Evolutionary conservation across 2,888 invertebrate species (phyloP).

Genomic region (Holacanthella duospinosa): DNA sequence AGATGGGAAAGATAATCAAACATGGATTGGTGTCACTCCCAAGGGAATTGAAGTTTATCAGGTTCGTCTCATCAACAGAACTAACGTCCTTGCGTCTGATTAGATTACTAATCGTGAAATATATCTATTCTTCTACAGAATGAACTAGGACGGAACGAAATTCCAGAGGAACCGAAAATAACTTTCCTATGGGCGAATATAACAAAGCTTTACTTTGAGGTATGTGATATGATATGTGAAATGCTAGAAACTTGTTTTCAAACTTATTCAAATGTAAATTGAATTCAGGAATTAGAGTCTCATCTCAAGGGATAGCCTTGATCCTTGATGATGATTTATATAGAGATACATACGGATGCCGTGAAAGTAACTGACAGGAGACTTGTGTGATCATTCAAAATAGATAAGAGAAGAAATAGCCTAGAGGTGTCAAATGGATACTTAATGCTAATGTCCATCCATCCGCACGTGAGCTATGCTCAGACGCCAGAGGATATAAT

Average conservation of each 20-base stretch:
- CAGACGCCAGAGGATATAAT: background rate
- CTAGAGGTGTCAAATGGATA: background rate
- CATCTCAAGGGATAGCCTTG: background rate
- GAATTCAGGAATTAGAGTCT: background rate
- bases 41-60: constrained; percentile 80
- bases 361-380: background rate
- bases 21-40: constrained; percentile 83
- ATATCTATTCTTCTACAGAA: constrained; percentile 19
- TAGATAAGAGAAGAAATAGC: background rate
- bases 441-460: background rate
- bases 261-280: background rate
- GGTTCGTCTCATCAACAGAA: constrained; percentile 39
- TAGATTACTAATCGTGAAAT: too few species aligned
- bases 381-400: background rate
- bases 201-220: constrained; percentile 86
- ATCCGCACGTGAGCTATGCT: background rate
- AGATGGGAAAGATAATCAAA: constrained; percentile 54
- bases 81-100: constrained; percentile 5
- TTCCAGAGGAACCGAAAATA: constrained; percentile 46
- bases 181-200: constrained; percentile 93
- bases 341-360: background rate
- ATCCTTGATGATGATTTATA: background rate
- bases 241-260: background rate
- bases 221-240: constrained; percentile 41
- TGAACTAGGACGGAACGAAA: constrained; percentile 31